Base-by-base conservation (phyloP, 2,113 vertebrate genomes). In the Saimiri boliviensis region DNA sequence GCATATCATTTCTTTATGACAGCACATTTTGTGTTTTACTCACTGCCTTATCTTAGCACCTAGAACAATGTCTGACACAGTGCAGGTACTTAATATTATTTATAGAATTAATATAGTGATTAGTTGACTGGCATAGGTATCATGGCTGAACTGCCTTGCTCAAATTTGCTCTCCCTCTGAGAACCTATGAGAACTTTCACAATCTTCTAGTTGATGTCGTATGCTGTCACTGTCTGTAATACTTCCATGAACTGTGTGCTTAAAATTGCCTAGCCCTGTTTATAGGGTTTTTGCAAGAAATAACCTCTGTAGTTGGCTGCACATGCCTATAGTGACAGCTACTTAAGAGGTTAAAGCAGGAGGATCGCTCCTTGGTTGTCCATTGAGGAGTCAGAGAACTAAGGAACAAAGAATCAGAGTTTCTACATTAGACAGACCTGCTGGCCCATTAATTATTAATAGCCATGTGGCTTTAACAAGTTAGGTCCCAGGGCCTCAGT, bases 151-250 rank as follows among this genome's bases (percentile, higher is more conserved):
- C 58, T 52, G 79, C 19, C 79, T 85, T 94, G 70, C 60, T 52
- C 79, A 85, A 71, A 96, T 92, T 92, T 89, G 35, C 40, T 71
- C 45, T 93, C 14, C 52, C 37, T 85, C 40, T 89, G 68, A 89
- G 80, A 84, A 60, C 40, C 52, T 84, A 16, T 79, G 54, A 89
- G 80, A 74, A 77, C 40, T 52, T 82, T 40, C 32, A n/a, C 49
- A 83, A 11, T 52, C 37, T 56, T 19, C 21, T 52, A 40, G 19
- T 68, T 70, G 20, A 77, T 77, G 25, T 52, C 35, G 58, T 76
- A 82, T 40, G 30, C 82, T 58, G 20, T 42, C 25, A 49, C 35
- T 87, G 20, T 76, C 47, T 84, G 1, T 74, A 47, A 91, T 68
- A 49, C 14, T 83, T 8, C 49, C 35, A 13, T 45, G 30, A 45